A percentile compares a stretch with the other conserved stretches of the same genome.
Evolutionary conservation across 2,113 vertebrate species (phyloP).

Genomic region (Psephotus haematonotus): DNA sequence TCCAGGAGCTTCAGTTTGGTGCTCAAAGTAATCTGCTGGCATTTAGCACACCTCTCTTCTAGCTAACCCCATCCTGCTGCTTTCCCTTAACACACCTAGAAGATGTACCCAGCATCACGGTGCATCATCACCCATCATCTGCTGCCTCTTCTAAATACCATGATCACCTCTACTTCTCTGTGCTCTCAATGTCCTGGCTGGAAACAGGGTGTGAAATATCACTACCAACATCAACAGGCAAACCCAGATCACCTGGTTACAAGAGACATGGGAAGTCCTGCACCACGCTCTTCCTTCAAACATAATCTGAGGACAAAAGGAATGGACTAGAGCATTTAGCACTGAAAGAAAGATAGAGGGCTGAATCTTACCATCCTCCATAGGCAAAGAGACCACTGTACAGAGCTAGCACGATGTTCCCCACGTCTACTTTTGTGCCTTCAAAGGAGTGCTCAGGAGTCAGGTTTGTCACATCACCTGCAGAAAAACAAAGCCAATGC

Average conservation of each 20-base stretch:
- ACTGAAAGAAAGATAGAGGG: neutral
- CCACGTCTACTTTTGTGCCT: no score
- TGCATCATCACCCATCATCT: neutral
- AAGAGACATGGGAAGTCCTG: neutral
- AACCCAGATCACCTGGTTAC: neutral
- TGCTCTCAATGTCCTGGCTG: neutral
- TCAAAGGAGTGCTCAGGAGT: no score
- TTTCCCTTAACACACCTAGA: neutral
- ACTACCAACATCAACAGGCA: neutral
- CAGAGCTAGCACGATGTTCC: no score
- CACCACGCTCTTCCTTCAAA: neutral
- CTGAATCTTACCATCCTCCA: constrained; percentile 88
- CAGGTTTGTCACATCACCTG: no score
- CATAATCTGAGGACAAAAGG: neutral
- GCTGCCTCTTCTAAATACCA: neutral
- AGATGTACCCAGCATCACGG: neutral
- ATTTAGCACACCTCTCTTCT: neutral
- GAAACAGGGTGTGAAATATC: neutral
- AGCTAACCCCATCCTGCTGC: neutral
- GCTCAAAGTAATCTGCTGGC: neutral
- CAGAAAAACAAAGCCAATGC: neutral
- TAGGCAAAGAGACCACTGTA: constrained; percentile 94
- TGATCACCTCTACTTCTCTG: neutral
- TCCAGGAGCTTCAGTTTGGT: neutral
- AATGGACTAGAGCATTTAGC: neutral